A percentile compares a stretch with the other conserved stretches of the same genome.
These are phyloP conservation scores for Ahaetulla prasina DNA, from an alignment of 2,113 vertebrate species.

Conservation along the genomic window DNA sequence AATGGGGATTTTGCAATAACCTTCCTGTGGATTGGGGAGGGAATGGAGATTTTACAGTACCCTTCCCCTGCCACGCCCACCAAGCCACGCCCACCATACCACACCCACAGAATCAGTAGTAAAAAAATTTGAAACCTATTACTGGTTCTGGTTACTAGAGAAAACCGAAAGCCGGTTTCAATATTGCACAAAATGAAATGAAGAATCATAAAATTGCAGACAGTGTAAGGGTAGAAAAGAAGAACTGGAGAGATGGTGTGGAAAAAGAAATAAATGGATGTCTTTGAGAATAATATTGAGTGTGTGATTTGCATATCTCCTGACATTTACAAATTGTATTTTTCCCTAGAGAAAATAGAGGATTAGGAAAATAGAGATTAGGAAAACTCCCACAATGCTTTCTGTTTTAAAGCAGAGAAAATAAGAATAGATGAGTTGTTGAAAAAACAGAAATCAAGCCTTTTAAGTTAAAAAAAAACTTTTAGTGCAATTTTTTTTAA, in stretches of 20 bases:
- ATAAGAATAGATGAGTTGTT: constrained; percentile 12
- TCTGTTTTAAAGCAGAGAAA: neutral
- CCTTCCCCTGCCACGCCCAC: too few species aligned
- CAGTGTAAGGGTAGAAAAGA: neutral
- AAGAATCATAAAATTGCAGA: constrained; percentile 42
- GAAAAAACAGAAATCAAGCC: neutral
- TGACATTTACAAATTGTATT: constrained; percentile 55
- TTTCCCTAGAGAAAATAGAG: constrained; percentile 51
- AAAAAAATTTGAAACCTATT: too few species aligned
- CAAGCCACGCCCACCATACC: too few species aligned
- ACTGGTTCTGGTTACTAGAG: constrained; percentile 44
- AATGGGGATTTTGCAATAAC: too few species aligned
- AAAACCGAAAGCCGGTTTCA: constrained; percentile 45
- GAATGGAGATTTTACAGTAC: too few species aligned
- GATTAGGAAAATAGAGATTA: too few species aligned
- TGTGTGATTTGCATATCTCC: constrained; percentile 57
- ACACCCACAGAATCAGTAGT: too few species aligned
- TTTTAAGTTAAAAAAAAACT: neutral
- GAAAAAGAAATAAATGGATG: constrained; percentile 62
- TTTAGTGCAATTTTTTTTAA: constrained; percentile 35
- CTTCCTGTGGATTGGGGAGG: too few species aligned
- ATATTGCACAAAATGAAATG: constrained; percentile 27
- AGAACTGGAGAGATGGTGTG: neutral
- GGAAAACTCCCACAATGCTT: constrained; percentile 35
- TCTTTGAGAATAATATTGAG: constrained; percentile 54